These are phyloP conservation scores for Atrina japonica DNA, from an alignment of 2,888 invertebrate genomes.

Conservation along the genomic window DNA sequence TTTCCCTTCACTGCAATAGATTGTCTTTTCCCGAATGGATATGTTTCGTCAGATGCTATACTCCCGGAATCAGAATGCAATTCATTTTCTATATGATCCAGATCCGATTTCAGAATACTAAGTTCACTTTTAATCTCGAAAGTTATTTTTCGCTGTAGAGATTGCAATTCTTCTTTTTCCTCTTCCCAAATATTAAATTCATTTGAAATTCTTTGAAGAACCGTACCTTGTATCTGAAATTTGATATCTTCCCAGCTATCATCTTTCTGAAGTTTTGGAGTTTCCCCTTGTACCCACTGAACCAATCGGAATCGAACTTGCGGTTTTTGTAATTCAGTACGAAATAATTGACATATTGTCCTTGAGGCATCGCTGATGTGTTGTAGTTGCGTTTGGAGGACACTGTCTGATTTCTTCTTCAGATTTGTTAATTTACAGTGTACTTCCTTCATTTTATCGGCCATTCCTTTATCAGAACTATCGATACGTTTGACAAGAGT, in stretches of 20 bases:
- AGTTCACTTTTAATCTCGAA: slow-evolving; percentile 50
- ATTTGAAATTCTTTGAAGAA: slow-evolving; percentile 47
- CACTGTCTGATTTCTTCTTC: slow-evolving; percentile 45
- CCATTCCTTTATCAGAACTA: slow-evolving; percentile 56
- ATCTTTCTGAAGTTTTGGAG: slow-evolving; percentile 39
- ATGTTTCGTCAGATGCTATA: slow-evolving; percentile 16
- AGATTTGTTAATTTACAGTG: slow-evolving; percentile 49
- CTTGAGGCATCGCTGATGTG: slow-evolving; percentile 47
- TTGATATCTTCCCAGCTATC: slow-evolving; percentile 49
- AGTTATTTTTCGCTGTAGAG: slow-evolving; percentile 51
- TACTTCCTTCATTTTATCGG: slow-evolving; percentile 44
- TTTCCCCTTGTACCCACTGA: slow-evolving; percentile 54
- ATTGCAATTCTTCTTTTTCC: slow-evolving; percentile 42
- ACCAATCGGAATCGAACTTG: slow-evolving; percentile 45
- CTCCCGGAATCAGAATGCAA: slow-evolving; percentile 37
- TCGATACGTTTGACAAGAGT: slow-evolving; percentile 59
- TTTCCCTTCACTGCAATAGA: background rate
- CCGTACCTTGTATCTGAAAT: slow-evolving; percentile 41
- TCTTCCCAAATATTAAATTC: slow-evolving; percentile 54
- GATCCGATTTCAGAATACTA: slow-evolving; percentile 53
- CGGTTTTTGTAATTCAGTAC: slow-evolving; percentile 39
- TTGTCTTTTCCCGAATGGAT: too few species aligned
- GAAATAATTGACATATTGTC: slow-evolving; percentile 44
- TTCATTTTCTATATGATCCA: slow-evolving; percentile 51
- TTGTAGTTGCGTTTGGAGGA: slow-evolving; percentile 41